Percentiles rank a stretch among this genome's conserved stretches.
phyloP scores from a whole-genome alignment of 2,797 vertebrate species.

The Ispidina picta region DNA sequence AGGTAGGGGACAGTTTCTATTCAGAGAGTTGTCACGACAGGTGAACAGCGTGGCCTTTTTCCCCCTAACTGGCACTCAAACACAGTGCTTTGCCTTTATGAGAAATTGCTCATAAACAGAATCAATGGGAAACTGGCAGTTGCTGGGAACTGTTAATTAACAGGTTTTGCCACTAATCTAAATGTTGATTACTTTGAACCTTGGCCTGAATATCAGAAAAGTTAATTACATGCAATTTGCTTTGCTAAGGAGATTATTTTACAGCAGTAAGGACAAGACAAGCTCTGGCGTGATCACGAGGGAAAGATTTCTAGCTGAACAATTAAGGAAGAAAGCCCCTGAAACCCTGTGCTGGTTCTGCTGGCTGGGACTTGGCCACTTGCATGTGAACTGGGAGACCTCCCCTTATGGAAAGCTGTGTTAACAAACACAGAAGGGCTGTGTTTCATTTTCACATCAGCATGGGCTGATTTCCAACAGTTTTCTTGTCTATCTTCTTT shows the following conservation, averaged over 20 bases:
- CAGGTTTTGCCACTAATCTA: background rate
- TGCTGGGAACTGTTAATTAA: background rate
- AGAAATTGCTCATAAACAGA: background rate
- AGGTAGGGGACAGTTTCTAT: background rate
- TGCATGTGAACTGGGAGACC: background rate
- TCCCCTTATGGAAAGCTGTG: background rate
- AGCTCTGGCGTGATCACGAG: background rate
- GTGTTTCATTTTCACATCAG: background rate
- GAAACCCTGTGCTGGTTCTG: background rate
- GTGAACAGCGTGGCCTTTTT: background rate
- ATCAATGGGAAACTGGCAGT: background rate
- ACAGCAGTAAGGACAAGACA: slow-evolving; percentile 19
- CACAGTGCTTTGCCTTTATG: background rate
- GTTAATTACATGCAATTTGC: slow-evolving; percentile 1
- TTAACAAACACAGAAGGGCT: background rate
- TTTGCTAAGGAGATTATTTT: background rate
- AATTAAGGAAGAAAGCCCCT: background rate
- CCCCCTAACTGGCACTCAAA: background rate
- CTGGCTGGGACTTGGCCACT: background rate
- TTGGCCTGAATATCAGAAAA: slow-evolving; percentile 15
- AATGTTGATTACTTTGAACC: slow-evolving; percentile 21
- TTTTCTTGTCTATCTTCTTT: background rate
- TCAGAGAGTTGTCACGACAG: background rate
- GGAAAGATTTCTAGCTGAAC: background rate
- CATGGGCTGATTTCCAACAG: background rate